These are phyloP conservation scores for Caenorhabditis zanzibari DNA, from an alignment of 2,888 invertebrate genomes.

Conservation along the genomic window DNA sequence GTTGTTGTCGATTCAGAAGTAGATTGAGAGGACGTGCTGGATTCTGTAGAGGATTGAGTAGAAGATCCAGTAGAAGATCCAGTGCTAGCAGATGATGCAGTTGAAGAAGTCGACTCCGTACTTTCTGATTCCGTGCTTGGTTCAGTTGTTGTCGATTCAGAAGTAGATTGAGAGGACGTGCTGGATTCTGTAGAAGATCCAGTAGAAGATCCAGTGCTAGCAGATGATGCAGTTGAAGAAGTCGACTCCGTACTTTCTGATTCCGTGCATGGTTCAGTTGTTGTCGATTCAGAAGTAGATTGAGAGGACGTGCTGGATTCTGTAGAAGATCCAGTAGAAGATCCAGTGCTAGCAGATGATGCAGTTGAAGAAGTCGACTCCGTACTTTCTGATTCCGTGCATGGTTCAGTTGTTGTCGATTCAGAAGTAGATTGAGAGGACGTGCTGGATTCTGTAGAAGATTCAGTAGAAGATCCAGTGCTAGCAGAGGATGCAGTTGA, in stretches of 20 bases:
- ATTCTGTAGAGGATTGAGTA: no score
- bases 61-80: no score
- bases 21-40: no score
- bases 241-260: neutral
- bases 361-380: neutral
- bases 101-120: neutral
- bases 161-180: neutral
- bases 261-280: neutral
- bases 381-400: neutral
- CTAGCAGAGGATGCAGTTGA: neutral
- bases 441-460: neutral
- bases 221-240: neutral
- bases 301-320: neutral
- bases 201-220: neutral
- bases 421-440: neutral
- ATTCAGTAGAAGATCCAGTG: neutral
- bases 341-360: neutral
- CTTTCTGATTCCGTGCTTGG: conserved; percentile 1
- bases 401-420: neutral
- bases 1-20: no score
- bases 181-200: neutral
- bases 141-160: neutral
- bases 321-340: neutral
- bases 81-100: neutral
- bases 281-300: neutral